These are phyloP conservation scores for Vulpes lagopus DNA, from an alignment of 2,113 vertebrate species.

Conservation along the genomic window DNA sequence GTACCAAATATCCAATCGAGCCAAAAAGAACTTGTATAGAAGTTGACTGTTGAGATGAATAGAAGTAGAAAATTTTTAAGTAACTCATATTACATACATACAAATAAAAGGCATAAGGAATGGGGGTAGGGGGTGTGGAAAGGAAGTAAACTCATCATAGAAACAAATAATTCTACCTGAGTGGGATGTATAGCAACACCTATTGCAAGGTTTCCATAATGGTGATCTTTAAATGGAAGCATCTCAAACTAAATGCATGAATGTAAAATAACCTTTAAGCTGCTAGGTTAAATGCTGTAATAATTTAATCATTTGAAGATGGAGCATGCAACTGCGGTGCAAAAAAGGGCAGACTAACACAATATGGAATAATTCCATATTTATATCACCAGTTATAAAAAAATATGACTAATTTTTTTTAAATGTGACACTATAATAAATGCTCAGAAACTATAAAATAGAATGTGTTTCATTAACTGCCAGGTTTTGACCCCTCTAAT, in stretches of 20 bases:
- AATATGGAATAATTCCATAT: slow-evolving; percentile 16
- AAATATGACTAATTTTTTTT: slow-evolving; percentile 30
- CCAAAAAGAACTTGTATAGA: neutral
- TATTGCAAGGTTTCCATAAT: neutral
- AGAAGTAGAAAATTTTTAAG: slow-evolving; percentile 18
- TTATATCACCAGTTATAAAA: slow-evolving; percentile 4
- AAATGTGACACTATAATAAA: neutral
- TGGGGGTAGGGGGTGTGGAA: neutral
- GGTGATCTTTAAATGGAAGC: slow-evolving; percentile 15
- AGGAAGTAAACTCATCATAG: neutral
- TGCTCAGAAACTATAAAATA: slow-evolving; percentile 49
- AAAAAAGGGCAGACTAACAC: neutral
- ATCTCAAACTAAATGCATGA: slow-evolving; percentile 1
- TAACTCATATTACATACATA: neutral
- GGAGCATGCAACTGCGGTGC: neutral
- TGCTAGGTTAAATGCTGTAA: neutral
- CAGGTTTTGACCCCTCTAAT: neutral
- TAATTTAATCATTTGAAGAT: slow-evolving; percentile 23
- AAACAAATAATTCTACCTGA: slow-evolving; percentile 9
- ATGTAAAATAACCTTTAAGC: neutral
- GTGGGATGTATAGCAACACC: neutral
- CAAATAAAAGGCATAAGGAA: neutral
- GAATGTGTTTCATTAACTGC: slow-evolving; percentile 15
- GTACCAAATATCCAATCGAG: neutral
- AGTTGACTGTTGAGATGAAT: neutral